phyloP scores from a whole-genome alignment of 92 coral and sea anemone genomes.

The Blastomussa wellsi region DNA sequence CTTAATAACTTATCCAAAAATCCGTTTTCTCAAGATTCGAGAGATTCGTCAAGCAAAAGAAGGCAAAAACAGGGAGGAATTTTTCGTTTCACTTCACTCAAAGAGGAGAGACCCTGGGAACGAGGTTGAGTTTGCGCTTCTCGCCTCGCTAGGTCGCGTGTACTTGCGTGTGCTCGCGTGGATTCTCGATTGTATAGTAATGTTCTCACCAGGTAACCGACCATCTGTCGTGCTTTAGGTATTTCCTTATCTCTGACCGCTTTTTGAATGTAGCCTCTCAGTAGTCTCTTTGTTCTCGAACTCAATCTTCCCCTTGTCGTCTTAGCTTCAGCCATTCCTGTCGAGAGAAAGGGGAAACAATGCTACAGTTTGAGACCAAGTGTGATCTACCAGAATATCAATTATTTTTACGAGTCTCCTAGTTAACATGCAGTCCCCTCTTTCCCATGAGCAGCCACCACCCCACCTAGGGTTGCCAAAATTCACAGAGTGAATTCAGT shows the following conservation, averaged over 20 bases:
- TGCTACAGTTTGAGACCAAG: background rate
- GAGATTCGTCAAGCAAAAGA: background rate
- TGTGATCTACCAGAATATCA: background rate
- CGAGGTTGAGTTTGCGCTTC: background rate
- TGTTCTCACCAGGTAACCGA: slow-evolving; percentile 10
- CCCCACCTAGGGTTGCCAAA: too few species aligned
- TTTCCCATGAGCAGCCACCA: too few species aligned
- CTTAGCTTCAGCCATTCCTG: slow-evolving; percentile 55
- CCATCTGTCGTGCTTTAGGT: slow-evolving; percentile 26
- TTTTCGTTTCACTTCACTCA: background rate
- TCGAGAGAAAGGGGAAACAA: background rate
- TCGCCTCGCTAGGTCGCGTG: background rate
- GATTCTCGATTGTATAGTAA: background rate
- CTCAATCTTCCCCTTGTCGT: slow-evolving; percentile 10
- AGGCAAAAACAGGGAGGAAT: background rate
- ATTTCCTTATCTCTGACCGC: slow-evolving; percentile 30
- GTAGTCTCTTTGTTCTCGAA: background rate
- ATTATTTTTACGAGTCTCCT: too few species aligned
- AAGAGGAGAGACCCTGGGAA: too few species aligned
- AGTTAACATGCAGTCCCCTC: too few species aligned
- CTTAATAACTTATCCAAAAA: background rate
- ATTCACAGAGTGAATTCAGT: too few species aligned
- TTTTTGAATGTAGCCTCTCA: slow-evolving; percentile 3
- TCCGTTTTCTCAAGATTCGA: background rate
- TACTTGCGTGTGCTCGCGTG: background rate